Evolutionary conservation across 2,797 vertebrate species (phyloP), one percentile per base, ranked within the genome.

Genomic region (Cyclura pinguis): DNA sequence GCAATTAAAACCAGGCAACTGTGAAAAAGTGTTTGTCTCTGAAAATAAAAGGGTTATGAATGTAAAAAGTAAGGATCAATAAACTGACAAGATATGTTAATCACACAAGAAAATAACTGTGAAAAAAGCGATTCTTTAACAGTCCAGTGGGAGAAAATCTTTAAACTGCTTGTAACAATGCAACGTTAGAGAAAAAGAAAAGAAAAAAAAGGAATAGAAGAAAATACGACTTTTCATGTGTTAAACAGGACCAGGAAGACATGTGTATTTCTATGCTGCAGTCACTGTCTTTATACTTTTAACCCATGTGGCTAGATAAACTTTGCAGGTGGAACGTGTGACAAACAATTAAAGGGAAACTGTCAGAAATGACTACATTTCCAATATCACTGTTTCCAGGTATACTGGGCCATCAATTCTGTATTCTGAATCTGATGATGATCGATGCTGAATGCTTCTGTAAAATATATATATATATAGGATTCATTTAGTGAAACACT

Each of bases 21-120:
- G 50, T 87, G 87, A 91, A 80, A 93, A 96, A 90, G 50, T 88
- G 91, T 94, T 94, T 91, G 88, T 91, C 85, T 50, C n/a, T 92
- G 85, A 93, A 96, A 96, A 92, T 90, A 93, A 95, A 64, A 95
- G 91, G 90, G 72, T 86, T 29, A 50, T 76, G 87, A 94, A 94
- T 94, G 22, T 12, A 94, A 96, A 95, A 96, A 91, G 52, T 57
- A 92, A 0, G 0, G 91, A 94, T 93, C 95, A 94, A 76, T 87
- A 92, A 92, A 95, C 52, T 93, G 95, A 89, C 90, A 93, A 86
- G 85, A 72, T 52, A 67, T 0, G 7, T 91, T 93, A 89, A 91
- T 86, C 0, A 0, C 72, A 67, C 80, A 90, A 89, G 85, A 89
- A 83, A 83, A n/a, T 38, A 24, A 0, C 73, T 78, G 27, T 29